These are phyloP conservation scores for Spatulosminthurus flaviceps DNA, from an alignment of 2,888 invertebrate species.

Conservation along the genomic window DNA sequence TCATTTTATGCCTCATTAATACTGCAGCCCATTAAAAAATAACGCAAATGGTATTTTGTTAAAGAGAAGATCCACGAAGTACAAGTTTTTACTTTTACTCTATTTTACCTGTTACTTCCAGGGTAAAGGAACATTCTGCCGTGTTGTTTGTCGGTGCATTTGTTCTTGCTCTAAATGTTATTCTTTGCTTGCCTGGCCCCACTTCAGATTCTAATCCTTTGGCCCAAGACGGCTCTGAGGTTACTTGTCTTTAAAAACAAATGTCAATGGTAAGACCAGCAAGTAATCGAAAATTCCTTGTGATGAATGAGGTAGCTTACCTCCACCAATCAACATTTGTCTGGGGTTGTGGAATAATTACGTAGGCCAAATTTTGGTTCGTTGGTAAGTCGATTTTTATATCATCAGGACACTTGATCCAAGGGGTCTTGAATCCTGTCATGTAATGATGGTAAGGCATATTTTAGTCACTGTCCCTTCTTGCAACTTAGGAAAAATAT, in stretches of 20 bases:
- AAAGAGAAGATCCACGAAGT: background rate
- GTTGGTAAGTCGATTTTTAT: constrained; percentile 68
- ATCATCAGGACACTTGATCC: constrained; percentile 70
- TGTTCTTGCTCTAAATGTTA: constrained; percentile 68
- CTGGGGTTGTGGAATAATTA: constrained; percentile 69
- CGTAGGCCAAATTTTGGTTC: constrained; percentile 67
- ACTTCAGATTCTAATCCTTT: constrained; percentile 69
- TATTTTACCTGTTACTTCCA: constrained; percentile 65
- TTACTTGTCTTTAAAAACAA: constrained; percentile 66
- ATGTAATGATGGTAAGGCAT: no score
- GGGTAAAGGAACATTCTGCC: constrained; percentile 67
- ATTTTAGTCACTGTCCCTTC: no score
- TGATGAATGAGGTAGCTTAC: constrained; percentile 58
- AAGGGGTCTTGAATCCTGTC: constrained; percentile 69
- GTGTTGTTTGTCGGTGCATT: constrained; percentile 69
- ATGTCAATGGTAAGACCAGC: no score
- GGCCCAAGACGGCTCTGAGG: constrained; percentile 69
- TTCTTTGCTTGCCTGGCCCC: constrained; percentile 68
- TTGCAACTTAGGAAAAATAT: no score
- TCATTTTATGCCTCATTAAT: no score
- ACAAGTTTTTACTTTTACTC: background rate
- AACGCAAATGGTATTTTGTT: no score
- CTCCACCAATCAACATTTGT: constrained; percentile 70
- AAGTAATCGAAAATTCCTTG: no score
- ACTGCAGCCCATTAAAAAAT: no score